Evolutionary conservation across 1,140 invertebrate species (phyloP).

Genomic region (Cheumatopsyche charites): DNA sequence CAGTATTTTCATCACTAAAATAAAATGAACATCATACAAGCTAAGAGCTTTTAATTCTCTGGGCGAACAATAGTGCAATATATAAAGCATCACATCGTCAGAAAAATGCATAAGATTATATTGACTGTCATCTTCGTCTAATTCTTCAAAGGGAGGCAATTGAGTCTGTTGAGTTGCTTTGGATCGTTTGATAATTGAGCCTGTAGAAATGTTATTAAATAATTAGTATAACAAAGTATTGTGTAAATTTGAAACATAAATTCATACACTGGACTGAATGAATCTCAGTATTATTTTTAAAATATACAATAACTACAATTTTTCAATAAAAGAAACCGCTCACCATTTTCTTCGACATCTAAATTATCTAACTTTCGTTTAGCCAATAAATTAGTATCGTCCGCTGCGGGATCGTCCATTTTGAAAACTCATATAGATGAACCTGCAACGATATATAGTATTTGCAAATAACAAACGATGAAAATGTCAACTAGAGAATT

Average conservation of each 20-base stretch:
- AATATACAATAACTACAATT: not conserved
- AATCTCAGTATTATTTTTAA: not conserved
- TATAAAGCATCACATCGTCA: conserved; percentile 57
- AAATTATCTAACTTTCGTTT: conserved; percentile 23
- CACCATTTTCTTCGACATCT: conserved; percentile 21
- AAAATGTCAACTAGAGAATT: not conserved
- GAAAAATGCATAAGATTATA: conserved; percentile 53
- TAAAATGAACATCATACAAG: conserved; percentile 52
- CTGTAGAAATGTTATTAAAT: conserved; percentile 1
- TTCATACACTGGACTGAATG: not conserved
- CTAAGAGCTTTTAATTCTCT: conserved; percentile 56
- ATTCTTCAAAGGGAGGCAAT: not conserved
- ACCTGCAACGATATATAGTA: not conserved
- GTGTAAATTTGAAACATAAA: not conserved
- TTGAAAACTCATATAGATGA: not conserved
- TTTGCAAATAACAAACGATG: not conserved
- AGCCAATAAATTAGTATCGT: conserved; percentile 10
- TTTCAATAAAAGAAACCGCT: too few relatives aligned
- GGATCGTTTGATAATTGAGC: conserved; percentile 21
- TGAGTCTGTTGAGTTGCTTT: conserved; percentile 5
- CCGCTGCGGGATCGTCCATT: conserved; percentile 7
- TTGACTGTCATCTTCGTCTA: not conserved
- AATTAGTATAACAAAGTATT: not conserved
- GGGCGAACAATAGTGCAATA: conserved; percentile 52
- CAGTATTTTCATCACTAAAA: too few relatives aligned